These are phyloP conservation scores for Tinea semifulvella DNA, from an alignment of 2,888 invertebrate species.

Conservation along the genomic window DNA sequence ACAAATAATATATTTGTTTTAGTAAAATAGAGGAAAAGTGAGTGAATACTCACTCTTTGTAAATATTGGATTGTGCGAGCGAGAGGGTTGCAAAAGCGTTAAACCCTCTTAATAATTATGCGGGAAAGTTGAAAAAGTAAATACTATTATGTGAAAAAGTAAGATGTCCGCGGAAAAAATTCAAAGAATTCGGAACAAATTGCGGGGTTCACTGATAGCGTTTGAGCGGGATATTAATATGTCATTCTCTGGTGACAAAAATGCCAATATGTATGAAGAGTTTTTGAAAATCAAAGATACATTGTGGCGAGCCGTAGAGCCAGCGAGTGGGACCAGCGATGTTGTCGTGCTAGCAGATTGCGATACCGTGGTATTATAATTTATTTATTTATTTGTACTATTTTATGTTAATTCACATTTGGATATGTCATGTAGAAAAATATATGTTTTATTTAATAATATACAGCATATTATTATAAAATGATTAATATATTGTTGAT, in stretches of 20 bases:
- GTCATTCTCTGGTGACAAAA: constrained; percentile 26
- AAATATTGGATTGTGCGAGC: too few relatives aligned
- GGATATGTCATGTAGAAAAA: too few relatives aligned
- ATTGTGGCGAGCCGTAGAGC: constrained; percentile 41
- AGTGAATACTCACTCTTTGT: too few relatives aligned
- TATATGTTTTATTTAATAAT: too few relatives aligned
- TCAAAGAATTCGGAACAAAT: constrained; percentile 28
- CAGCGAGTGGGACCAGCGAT: background rate
- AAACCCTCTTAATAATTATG: too few relatives aligned
- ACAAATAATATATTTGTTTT: too few relatives aligned
- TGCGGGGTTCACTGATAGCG: constrained; percentile 31
- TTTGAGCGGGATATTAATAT: constrained; percentile 33
- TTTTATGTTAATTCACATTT: too few relatives aligned
- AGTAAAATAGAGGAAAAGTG: too few relatives aligned
- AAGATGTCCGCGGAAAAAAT: background rate
- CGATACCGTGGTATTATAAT: background rate
- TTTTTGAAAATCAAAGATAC: constrained; percentile 37
- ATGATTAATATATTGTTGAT: too few relatives aligned
- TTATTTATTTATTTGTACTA: too few relatives aligned
- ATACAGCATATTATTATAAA: too few relatives aligned
- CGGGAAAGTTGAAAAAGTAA: background rate
- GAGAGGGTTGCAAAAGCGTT: too few relatives aligned
- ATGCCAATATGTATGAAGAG: constrained; percentile 28
- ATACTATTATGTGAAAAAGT: background rate
- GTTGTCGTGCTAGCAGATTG: background rate